Percentiles rank a stretch among this genome's conserved stretches.
These are phyloP conservation scores for Aricia artaxerxes DNA, from an alignment of 2,888 invertebrate species.

Conservation along the genomic window DNA sequence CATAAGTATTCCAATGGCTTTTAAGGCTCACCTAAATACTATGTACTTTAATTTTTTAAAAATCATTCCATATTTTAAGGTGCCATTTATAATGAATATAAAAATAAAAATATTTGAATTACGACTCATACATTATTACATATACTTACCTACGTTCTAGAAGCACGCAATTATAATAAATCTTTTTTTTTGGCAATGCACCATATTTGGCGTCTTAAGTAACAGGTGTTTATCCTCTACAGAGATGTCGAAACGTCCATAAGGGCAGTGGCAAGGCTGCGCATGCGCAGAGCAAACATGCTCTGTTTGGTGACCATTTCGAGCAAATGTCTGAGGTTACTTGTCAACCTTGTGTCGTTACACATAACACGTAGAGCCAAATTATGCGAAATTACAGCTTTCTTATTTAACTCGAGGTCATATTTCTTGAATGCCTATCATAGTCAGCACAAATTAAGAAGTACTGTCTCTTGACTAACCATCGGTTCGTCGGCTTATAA, in stretches of 20 bases:
- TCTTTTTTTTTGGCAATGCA: background rate
- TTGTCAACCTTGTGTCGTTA: constrained; percentile 20
- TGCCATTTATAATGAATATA: no score
- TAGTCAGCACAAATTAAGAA: background rate
- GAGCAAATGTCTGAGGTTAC: constrained; percentile 17
- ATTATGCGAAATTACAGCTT: background rate
- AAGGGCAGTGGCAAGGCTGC: constrained; percentile 29
- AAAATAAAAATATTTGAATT: no score
- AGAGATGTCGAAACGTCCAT: constrained; percentile 20
- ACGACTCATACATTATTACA: no score
- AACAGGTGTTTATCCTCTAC: constrained; percentile 10
- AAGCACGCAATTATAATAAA: background rate
- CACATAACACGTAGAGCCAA: background rate
- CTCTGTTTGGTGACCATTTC: constrained; percentile 19
- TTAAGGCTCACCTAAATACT: no score
- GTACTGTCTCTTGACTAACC: background rate
- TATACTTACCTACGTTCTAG: background rate
- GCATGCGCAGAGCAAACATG: constrained; percentile 20
- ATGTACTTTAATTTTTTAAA: no score
- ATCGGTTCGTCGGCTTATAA: no score
- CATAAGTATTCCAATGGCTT: no score
- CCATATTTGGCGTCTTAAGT: background rate
- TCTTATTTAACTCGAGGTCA: constrained; percentile 17
- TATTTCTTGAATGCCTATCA: background rate
- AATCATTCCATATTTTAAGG: no score